These are phyloP conservation scores for Mormyrops attenuatus DNA, from an alignment of 2,797 vertebrate species.

Conservation along the genomic window DNA sequence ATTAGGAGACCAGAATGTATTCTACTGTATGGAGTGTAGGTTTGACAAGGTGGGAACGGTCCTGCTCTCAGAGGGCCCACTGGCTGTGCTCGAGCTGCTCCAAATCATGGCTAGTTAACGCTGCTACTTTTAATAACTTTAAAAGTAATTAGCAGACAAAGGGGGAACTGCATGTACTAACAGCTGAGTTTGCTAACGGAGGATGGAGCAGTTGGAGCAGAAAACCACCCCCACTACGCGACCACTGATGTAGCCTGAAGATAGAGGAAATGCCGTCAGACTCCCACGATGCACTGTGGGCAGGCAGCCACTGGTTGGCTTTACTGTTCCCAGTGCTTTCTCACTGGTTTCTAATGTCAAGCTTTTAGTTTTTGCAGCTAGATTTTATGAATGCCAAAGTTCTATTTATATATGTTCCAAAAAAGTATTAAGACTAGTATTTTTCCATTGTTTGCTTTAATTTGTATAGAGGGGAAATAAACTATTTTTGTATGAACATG, in stretches of 20 bases:
- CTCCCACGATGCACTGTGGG: constrained; percentile 56
- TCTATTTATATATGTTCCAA: constrained; percentile 76
- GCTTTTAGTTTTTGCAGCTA: constrained; percentile 78
- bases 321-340: constrained; percentile 60
- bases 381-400: constrained; percentile 88
- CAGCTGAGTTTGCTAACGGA: neutral
- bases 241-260: neutral
- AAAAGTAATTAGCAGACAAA: neutral
- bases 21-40: neutral
- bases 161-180: neutral
- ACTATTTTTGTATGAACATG: constrained; percentile 64
- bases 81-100: neutral
- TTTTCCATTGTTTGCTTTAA: constrained; percentile 64
- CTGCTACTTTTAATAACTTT: neutral
- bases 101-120: neutral
- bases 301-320: constrained; percentile 76
- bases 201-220: neutral
- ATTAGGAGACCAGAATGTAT: constrained; percentile 25
- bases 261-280: constrained; percentile 55
- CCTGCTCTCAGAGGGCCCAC: neutral
- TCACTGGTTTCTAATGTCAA: constrained; percentile 60
- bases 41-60: neutral
- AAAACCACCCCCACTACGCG: neutral
- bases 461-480: constrained; percentile 77
- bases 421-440: constrained; percentile 46